Evolutionary conservation across 2,888 invertebrate genomes (phyloP), one percentile per base, ranked within the genome.

Genomic region (Cetonia aurata): DNA sequence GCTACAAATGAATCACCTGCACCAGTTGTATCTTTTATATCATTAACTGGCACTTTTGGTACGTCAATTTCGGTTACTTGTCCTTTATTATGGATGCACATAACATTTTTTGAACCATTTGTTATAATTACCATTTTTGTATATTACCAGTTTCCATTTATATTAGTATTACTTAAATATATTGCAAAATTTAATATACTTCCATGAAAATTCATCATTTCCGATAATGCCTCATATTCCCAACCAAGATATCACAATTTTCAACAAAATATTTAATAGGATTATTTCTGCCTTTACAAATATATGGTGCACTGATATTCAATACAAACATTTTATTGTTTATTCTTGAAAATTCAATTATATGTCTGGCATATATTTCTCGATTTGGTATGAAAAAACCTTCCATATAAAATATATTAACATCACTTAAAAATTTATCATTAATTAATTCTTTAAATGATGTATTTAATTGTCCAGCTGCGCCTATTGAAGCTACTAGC

Each of bases 1-100:
- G 87, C 88, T 0, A 86, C 86, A 82, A 90, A 89, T 1, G 89
- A 84, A 80, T 90, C 90, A 0, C 89, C 89, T 3, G 89, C 89
- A 2, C 89, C 89, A 0, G 88, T 89, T 1, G 88, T 87, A 78
- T 90, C 89, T 57, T 85, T 84, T 59, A 89, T 82, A 44, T 83
- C 77, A 12, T 78, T 74, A 9, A 79, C 67, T 0, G 83, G 78
- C n/a, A 88, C 79, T 46, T 80, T 74, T 1, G 85, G 85, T 3
- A 87, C 86, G 1, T 72, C n/a, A 41, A 80, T 77, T 68, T 80
- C 77, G 17, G 75, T 53, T 3, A 79, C 62, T 17, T 73, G 46
- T 13, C 75, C 73, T 42, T 75, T 70, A 9, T 76, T 77, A 70
- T 77, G 76, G 9, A 81, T 78, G 72, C 90, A 86, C 55, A 87